Evolutionary conservation across 2,888 invertebrate species (phyloP).

Genomic region (Erynnis tages): DNA sequence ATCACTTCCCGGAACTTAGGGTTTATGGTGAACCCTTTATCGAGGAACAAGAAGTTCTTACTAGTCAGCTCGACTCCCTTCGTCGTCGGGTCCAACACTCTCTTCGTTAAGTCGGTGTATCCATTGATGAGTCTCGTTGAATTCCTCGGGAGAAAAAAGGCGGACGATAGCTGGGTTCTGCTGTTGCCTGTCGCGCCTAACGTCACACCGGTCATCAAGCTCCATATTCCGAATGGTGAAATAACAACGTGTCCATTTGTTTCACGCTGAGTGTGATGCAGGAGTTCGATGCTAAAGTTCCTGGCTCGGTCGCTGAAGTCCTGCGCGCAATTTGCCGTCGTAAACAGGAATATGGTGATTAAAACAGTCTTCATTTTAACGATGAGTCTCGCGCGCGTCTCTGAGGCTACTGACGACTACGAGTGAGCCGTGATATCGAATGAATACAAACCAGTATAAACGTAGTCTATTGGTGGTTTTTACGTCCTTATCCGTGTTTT

Average conservation of each 20-base stretch:
- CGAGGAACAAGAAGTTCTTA: constrained; percentile 67
- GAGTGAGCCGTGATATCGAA: constrained; percentile 8
- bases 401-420: constrained; percentile 9
- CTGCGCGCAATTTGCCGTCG: constrained; percentile 52
- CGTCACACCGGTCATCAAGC: constrained; percentile 69
- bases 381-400: constrained; percentile 1
- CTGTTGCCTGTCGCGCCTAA: constrained; percentile 64
- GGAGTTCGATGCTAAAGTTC: constrained; percentile 68
- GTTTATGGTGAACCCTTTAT: constrained; percentile 56
- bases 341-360: constrained; percentile 48
- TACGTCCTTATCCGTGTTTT: constrained; percentile 48
- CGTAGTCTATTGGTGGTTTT: constrained; percentile 50
- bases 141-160: constrained; percentile 60
- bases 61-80: constrained; percentile 61
- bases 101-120: constrained; percentile 51
- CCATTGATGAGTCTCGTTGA: constrained; percentile 49
- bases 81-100: constrained; percentile 53
- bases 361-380: constrained; percentile 51
- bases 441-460: constrained; percentile 16
- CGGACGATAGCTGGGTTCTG: constrained; percentile 52
- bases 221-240: constrained; percentile 77
- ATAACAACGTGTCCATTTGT: constrained; percentile 68
- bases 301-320: constrained; percentile 66
- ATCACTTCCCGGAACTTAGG: constrained; percentile 48
- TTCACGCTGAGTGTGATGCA: constrained; percentile 63